Evolutionary conservation across 2,113 vertebrate genomes (phyloP).

Genomic region (Stictonetta naevosa): DNA sequence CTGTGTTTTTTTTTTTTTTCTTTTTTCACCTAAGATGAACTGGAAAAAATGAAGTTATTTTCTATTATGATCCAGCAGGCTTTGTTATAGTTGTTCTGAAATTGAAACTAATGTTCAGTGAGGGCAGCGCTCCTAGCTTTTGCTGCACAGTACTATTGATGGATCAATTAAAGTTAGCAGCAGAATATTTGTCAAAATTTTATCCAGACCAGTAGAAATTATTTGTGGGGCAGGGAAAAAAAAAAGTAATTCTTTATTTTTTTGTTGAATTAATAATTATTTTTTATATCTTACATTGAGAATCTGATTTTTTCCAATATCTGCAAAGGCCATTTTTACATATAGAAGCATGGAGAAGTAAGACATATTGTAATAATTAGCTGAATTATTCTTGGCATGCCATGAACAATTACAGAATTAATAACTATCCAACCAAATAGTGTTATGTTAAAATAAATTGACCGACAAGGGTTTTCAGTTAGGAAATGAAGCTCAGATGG

Average conservation of each 20-base stretch:
- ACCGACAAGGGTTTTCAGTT: conserved; percentile 80
- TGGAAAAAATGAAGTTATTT: conserved; percentile 21
- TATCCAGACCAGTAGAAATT: conserved; percentile 23
- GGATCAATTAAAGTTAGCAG: conserved; percentile 60
- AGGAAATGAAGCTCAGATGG: conserved; percentile 80
- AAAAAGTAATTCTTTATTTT: background rate
- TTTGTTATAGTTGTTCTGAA: conserved; percentile 36
- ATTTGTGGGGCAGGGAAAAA: background rate
- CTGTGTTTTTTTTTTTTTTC: background rate
- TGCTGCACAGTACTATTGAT: conserved; percentile 30
- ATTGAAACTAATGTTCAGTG: conserved; percentile 68
- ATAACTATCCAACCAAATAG: conserved; percentile 77
- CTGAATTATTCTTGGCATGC: conserved; percentile 81
- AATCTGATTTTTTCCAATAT: conserved; percentile 52
- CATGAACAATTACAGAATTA: conserved; percentile 83
- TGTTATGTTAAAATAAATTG: conserved; percentile 83
- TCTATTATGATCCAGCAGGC: conserved; percentile 9
- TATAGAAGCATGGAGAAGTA: conserved; percentile 73
- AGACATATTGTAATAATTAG: conserved; percentile 85
- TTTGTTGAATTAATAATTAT: conserved; percentile 61
- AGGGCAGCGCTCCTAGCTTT: conserved; percentile 19
- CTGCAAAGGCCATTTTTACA: conserved; percentile 68
- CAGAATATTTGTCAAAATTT: conserved; percentile 53
- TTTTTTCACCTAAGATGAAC: background rate
- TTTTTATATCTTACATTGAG: conserved; percentile 66